Evolutionary conservation across 2,113 vertebrate genomes (phyloP).

Genomic region (Eudorcas thomsonii): DNA sequence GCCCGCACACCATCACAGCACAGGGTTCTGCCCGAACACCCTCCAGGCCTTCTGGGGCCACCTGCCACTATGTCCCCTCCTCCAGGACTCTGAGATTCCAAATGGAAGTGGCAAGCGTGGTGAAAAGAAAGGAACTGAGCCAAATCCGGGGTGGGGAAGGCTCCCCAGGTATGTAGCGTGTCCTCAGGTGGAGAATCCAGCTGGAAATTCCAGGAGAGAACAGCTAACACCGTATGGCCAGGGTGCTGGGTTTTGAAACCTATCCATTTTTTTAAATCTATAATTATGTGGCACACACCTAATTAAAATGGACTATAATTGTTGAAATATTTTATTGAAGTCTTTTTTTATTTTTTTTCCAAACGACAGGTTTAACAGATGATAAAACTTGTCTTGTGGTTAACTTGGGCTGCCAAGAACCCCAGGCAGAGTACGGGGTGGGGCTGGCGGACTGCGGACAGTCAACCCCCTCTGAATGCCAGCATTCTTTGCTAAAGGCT

Average conservation of each 20-base stretch:
- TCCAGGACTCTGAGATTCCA: neutral
- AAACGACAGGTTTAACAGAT: slow-evolving; percentile 85
- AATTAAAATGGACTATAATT: slow-evolving; percentile 85
- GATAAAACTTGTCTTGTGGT: slow-evolving; percentile 91
- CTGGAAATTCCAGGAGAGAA: neutral
- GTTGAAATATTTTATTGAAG: slow-evolving; percentile 88
- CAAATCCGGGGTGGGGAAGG: neutral
- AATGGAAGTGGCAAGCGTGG: neutral
- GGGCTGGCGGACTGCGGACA: slow-evolving; percentile 79
- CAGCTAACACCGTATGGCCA: neutral
- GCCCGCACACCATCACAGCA: accelerated
- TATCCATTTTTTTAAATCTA: slow-evolving; percentile 75
- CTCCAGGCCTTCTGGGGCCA: too few relatives aligned
- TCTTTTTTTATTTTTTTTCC: slow-evolving; percentile 79
- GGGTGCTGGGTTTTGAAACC: slow-evolving; percentile 68
- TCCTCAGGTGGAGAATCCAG: neutral
- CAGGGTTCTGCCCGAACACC: accelerated
- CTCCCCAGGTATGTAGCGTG: neutral
- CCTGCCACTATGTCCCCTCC: neutral
- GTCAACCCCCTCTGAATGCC: slow-evolving; percentile 71
- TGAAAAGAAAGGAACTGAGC: neutral
- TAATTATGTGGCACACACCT: slow-evolving; percentile 83
- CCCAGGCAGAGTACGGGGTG: slow-evolving; percentile 79
- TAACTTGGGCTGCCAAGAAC: slow-evolving; percentile 83
- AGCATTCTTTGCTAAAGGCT: slow-evolving; percentile 79